phyloP scores from a whole-genome alignment of 2,113 vertebrate genomes.

The Podarcis raffonei region DNA sequence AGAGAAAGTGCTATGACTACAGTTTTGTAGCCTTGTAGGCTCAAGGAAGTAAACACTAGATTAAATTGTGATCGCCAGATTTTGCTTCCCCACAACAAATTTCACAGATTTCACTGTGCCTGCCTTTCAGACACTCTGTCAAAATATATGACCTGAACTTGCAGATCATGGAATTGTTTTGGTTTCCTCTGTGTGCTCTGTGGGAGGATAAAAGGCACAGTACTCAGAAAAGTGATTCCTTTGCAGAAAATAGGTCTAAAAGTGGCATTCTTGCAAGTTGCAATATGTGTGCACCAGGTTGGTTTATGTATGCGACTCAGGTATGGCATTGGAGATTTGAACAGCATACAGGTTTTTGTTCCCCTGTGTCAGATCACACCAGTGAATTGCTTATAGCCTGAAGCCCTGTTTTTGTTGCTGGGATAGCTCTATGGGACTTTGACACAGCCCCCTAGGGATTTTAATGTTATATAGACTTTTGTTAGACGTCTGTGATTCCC shows the following conservation, averaged over 20 bases:
- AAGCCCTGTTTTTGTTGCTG: neutral
- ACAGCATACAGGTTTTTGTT: neutral
- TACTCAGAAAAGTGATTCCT: slow-evolving; percentile 26
- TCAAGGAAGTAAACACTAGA: slow-evolving; percentile 28
- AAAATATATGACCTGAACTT: neutral
- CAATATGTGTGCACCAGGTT: neutral
- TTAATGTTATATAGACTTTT: neutral
- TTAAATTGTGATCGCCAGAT: slow-evolving; percentile 8
- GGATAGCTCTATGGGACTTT: neutral
- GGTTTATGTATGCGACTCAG: neutral
- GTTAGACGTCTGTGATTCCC: neutral
- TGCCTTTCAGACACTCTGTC: slow-evolving; percentile 28
- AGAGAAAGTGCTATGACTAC: neutral
- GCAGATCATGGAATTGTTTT: slow-evolving; percentile 1
- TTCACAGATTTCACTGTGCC: slow-evolving; percentile 1
- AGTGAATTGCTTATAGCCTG: neutral
- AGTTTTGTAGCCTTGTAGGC: neutral
- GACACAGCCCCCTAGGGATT: neutral
- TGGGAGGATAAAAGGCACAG: slow-evolving; percentile 3
- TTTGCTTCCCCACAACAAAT: slow-evolving; percentile 5
- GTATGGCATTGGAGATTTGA: neutral
- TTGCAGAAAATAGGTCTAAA: slow-evolving; percentile 28
- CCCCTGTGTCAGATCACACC: neutral
- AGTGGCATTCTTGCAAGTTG: neutral
- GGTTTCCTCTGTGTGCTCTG: neutral